Evolutionary conservation across 2,888 invertebrate species (phyloP), one percentile per base, ranked within the genome.

Genomic region (Slavum lentiscoides): DNA sequence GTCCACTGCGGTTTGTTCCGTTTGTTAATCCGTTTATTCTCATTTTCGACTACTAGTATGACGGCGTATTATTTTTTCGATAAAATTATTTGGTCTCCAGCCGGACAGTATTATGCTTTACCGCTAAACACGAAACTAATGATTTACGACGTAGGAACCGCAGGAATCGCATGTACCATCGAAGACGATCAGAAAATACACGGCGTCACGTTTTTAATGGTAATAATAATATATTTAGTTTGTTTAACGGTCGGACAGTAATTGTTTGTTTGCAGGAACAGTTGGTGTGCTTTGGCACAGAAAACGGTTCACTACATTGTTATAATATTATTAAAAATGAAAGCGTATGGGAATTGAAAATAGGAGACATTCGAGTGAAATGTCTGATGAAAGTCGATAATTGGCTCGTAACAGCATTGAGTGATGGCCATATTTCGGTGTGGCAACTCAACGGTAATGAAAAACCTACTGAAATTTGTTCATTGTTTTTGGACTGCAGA

Each of bases 71-170:
- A 80, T 17, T 80, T 80, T 39, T 82, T 84, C 74, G 87, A 88
- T 82, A 84, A 86, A 64, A 88, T 89, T 3, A 83, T 85, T 62
- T 97, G 95, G 92, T 92, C 93, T 72, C 91, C 93, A 7, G 89
- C 89, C 84, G 96, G 95, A 30, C 89, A 90, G 61, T 89, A 90
- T 84, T 97, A 96, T 87, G 90, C 92, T 7, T 86, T 97, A 74
- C 90, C 91, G 39, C 92, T 92, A 62, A 91, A 91, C 77, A 91
- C 90, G 84, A 89, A 88, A 83, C 88, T 95, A 53, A 93, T 95
- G 87, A 88, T 97, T 37, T 96, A 95, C 90, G 91, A 91, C 70
- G 91, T 95, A 67, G 91, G 92, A 85, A 91, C 90, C 82, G 95
- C 95, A 6, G 92, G 92, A 19, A 88, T 94, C 53, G 66, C 67